phyloP scores from a whole-genome alignment of 2,113 vertebrate species.

The Takifugu bimaculatus region DNA sequence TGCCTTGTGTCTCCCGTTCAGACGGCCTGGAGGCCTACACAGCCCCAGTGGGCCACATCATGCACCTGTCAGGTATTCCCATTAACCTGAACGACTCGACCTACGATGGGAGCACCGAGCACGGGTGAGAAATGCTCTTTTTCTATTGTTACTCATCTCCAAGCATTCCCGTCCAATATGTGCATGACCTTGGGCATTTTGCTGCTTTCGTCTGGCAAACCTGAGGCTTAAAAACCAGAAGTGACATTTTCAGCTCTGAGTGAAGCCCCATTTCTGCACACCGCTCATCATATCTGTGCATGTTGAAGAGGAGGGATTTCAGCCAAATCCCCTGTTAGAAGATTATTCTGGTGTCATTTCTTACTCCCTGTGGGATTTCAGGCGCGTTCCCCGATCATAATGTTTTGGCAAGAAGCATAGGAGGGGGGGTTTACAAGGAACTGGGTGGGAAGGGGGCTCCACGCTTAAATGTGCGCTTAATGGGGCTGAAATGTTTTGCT shows the following conservation, averaged over 20 bases:
- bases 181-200: not conserved
- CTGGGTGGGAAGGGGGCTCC: slow-evolving; percentile 9
- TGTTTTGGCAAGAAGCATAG: slow-evolving; percentile 48
- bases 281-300: slow-evolving; percentile 30
- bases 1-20: slow-evolving; percentile 45
- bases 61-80: slow-evolving; percentile 74
- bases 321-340: slow-evolving; percentile 22
- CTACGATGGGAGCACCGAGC: slow-evolving; percentile 83
- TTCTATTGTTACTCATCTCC: slow-evolving; percentile 17
- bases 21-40: slow-evolving; percentile 87
- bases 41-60: slow-evolving; percentile 83
- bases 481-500: slow-evolving; percentile 72
- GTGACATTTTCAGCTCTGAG: slow-evolving; percentile 8
- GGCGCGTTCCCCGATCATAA: slow-evolving; percentile 61
- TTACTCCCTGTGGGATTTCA: slow-evolving; percentile 51
- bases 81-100: slow-evolving; percentile 90
- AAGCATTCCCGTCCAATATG: not conserved
- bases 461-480: slow-evolving; percentile 61
- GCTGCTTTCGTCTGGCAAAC: not conserved
- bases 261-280: slow-evolving; percentile 14
- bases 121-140: slow-evolving; percentile 72
- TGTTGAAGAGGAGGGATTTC: slow-evolving; percentile 9
- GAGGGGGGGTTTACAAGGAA: slow-evolving; percentile 17
- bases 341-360: slow-evolving; percentile 34
- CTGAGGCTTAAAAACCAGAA: slow-evolving; percentile 14